These are phyloP conservation scores for Sebastiscus tertius DNA, from an alignment of 2,797 vertebrate genomes.

Conservation along the genomic window DNA sequence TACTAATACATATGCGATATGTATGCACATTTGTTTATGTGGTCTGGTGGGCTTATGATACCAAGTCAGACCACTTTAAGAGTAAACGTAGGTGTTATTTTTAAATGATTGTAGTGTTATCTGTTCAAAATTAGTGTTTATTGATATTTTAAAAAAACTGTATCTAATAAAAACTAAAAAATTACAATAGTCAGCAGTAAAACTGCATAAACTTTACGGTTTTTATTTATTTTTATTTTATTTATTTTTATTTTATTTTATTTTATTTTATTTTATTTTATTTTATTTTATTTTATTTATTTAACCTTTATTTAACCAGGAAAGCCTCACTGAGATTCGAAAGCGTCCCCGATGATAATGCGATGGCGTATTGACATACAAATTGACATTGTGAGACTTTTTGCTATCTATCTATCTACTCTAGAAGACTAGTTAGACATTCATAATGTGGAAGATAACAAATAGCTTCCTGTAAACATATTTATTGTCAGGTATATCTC, in stretches of 20 bases:
- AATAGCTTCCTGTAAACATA: slow-evolving; percentile 4
- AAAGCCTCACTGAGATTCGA: background rate
- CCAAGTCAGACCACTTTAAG: background rate
- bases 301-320: background rate
- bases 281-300: background rate
- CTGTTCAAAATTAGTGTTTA: background rate
- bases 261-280: background rate
- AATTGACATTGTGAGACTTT: background rate
- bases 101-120: background rate
- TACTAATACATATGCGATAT: background rate
- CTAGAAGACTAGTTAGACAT: background rate
- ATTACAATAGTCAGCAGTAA: background rate
- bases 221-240: too few relatives aligned
- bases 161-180: background rate
- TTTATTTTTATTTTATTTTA: background rate
- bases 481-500: slow-evolving; percentile 25
- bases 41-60: background rate
- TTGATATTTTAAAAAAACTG: background rate
- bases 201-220: too few relatives aligned
- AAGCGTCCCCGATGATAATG: background rate
- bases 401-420: background rate
- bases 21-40: background rate
- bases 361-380: too few relatives aligned
- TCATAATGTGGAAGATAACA: background rate
- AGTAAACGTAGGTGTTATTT: background rate